Evolutionary conservation across 2,797 vertebrate genomes (phyloP), one percentile per base, ranked within the genome.

Genomic region (Pseudopleuronectes americanus): DNA sequence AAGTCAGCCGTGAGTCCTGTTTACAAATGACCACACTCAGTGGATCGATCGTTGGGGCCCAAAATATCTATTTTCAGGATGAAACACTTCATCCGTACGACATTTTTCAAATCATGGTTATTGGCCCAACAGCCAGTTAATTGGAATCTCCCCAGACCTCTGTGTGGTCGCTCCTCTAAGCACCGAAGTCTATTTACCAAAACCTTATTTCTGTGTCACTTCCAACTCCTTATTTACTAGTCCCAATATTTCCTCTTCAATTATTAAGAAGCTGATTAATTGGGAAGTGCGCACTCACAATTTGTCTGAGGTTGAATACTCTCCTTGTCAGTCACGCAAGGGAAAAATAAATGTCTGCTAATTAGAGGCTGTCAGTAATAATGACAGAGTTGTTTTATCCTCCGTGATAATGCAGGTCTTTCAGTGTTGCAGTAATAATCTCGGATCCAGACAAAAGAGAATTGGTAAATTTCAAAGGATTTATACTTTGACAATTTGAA

Each of bases 391-490:
- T 10, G 31, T 0, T 36, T 17, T 48, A 56, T 7, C 19, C 10
- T 63, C 47, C 23, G 9, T 22, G 64, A 55, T 60, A 51, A 65
- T 65, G 61, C 24, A 22, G 23, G 71, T 38, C 8, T 61, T n/a
- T 54, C 47, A 57, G 71, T 58, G 43, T 52, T 64, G 41, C 8
- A 43, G 6, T 1, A 8, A 33, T 63, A 13, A 76, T 31, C 45
- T 67, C 4, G 16, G 63, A 41, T 19, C 8, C 21, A 64, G 74
- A 69, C 58, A 12, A 74, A 62, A 41, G 52, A 71, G 23, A 64
- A 80, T n/a, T 28, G 47, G 24, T 31, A 54, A 74, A 76, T 48
- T 53, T 80, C 7, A 78, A 54, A 80, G 4, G n/a, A 4, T 63
- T 71, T 69, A n/a, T 8, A 19, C 24, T 77, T 9, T n/a, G n/a